Conservation (phyloP, 2,888 invertebrate genomes). For the Achlya flavicornis region DNA sequence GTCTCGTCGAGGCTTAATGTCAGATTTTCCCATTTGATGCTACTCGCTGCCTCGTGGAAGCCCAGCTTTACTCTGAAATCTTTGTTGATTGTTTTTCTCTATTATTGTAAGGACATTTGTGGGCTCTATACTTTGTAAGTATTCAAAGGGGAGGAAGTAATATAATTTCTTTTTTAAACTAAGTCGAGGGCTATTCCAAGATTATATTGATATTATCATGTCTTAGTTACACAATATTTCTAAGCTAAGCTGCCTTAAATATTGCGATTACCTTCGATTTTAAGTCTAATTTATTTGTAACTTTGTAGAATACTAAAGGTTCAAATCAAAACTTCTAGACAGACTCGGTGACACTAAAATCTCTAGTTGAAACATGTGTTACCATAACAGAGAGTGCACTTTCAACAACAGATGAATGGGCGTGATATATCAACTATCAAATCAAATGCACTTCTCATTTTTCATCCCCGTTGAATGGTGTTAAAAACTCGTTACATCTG, state of each 20-base stretch:
- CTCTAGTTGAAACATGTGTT: constrained; percentile 4
- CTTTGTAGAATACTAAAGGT: no score
- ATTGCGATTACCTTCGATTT: no score
- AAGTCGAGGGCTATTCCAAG: background rate
- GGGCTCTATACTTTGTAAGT: background rate
- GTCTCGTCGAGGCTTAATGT: constrained; percentile 19
- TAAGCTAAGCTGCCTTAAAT: no score
- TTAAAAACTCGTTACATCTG: constrained; percentile 50
- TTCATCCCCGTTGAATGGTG: constrained; percentile 61
- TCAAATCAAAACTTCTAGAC: no score
- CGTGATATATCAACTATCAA: constrained; percentile 36
- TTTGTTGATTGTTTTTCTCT: constrained; percentile 30
- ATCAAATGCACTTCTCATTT: constrained; percentile 60
- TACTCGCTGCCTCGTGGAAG: constrained; percentile 20
- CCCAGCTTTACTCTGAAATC: constrained; percentile 24
- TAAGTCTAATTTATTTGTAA: no score
- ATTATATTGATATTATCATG: background rate
- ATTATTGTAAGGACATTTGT: background rate
- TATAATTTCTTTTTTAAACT: background rate
- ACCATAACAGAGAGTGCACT: background rate
- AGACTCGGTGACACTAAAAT: background rate
- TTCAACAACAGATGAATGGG: constrained; percentile 10
- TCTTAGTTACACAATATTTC: no score
- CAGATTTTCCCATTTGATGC: constrained; percentile 29
- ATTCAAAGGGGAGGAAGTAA: background rate